Percentiles rank a stretch among this genome's conserved stretches.
Evolutionary conservation across 2,888 invertebrate genomes (phyloP).

Genomic region (Phasia obesa): DNA sequence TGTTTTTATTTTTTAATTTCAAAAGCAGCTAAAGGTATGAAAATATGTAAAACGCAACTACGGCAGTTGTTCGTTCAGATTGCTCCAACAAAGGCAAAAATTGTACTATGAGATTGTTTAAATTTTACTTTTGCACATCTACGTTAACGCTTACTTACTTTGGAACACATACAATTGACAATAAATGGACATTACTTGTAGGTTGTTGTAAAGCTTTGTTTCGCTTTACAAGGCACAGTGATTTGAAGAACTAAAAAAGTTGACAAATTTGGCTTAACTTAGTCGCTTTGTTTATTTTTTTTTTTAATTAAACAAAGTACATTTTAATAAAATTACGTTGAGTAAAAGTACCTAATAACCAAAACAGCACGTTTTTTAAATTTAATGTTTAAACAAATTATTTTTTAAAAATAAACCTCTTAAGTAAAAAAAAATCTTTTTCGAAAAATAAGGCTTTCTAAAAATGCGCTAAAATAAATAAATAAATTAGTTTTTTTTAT

Average conservation of each 20-base stretch:
- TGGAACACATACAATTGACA: background rate
- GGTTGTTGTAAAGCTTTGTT: constrained; percentile 26
- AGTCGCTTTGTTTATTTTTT: too few species aligned
- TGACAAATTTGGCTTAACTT: background rate
- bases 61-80: constrained; percentile 45
- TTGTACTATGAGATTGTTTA: constrained; percentile 32
- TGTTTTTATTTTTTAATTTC: constrained; percentile 27
- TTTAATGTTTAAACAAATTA: too few species aligned
- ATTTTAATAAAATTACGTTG: too few species aligned
- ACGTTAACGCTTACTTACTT: background rate
- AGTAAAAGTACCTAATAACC: too few species aligned
- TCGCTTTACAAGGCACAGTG: constrained; percentile 6
- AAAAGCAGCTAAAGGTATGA: constrained; percentile 38
- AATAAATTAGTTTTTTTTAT: too few species aligned
- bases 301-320: too few species aligned
- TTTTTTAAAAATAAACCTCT: too few species aligned
- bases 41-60: constrained; percentile 34
- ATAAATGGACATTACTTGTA: constrained; percentile 37
- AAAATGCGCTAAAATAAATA: too few species aligned
- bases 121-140: constrained; percentile 20
- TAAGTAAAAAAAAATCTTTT: too few species aligned
- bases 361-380: too few species aligned
- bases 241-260: background rate
- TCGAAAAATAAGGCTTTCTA: too few species aligned
- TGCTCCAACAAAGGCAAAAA: constrained; percentile 47